These are phyloP conservation scores for Gymnopithys bicolor DNA, from an alignment of 2,797 vertebrate species.

Conservation along the genomic window DNA sequence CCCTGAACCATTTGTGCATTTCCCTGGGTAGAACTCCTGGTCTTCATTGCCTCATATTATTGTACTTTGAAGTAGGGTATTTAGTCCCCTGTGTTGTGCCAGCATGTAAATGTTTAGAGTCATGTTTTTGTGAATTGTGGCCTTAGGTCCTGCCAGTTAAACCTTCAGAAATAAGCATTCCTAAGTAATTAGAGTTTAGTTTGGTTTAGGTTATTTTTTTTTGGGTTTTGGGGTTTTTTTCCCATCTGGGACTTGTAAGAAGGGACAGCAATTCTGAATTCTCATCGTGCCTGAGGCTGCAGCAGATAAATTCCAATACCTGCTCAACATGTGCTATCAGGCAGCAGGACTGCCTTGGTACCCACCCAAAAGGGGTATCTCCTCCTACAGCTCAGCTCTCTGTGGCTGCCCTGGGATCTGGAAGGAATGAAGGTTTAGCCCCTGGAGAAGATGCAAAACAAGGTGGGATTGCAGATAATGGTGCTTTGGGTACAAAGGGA, in stretches of 20 bases:
- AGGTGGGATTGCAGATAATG: slow-evolving; percentile 50
- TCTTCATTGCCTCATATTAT: background rate
- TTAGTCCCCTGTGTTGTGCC: background rate
- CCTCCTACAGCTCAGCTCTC: background rate
- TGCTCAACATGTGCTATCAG: slow-evolving; percentile 18
- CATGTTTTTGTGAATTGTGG: background rate
- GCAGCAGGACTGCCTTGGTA: background rate
- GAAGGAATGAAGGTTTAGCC: background rate
- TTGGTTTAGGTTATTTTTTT: background rate
- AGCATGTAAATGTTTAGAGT: background rate
- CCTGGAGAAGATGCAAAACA: background rate
- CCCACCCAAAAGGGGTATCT: slow-evolving; percentile 1
- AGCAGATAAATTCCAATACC: background rate
- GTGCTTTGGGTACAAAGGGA: background rate
- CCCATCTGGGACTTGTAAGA: background rate
- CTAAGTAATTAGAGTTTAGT: background rate
- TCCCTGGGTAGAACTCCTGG: background rate
- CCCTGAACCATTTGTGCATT: background rate
- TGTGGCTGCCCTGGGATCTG: background rate
- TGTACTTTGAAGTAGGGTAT: background rate
- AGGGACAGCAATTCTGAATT: background rate
- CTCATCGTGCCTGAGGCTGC: background rate
- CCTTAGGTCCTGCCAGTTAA: background rate
- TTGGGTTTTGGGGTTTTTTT: background rate
- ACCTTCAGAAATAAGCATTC: background rate